phyloP scores from a whole-genome alignment of 2,113 vertebrate species.

The Chloroceryle aenea region DNA sequence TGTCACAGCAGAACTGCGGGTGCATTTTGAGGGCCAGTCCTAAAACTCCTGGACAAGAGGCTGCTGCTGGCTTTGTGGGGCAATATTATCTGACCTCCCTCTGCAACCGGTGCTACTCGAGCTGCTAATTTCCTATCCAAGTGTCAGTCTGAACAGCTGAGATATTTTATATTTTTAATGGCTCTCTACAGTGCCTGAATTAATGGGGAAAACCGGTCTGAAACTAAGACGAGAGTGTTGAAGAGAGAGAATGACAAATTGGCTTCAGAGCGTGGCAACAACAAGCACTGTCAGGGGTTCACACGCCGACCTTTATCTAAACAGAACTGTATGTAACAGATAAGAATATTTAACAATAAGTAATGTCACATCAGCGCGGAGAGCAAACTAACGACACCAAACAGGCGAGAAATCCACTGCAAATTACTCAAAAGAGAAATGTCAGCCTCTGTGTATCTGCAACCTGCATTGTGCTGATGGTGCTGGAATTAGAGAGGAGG shows the following conservation, averaged over 20 bases:
- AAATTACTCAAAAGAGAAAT: constrained; percentile 71
- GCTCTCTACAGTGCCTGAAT: constrained; percentile 32
- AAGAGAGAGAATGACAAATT: constrained; percentile 53
- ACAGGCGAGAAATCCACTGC: constrained; percentile 41
- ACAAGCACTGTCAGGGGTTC: constrained; percentile 24
- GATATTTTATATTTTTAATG: constrained; percentile 36
- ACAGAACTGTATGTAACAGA: constrained; percentile 67
- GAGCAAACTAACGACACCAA: constrained; percentile 44
- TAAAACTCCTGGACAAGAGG: neutral
- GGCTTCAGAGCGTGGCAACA: constrained; percentile 26
- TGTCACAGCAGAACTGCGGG: neutral
- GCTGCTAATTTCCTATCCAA: neutral
- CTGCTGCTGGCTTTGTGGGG: neutral
- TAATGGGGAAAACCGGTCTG: constrained; percentile 28
- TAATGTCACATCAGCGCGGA: constrained; percentile 58
- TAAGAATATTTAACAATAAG: constrained; percentile 77
- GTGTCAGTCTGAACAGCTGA: constrained; percentile 14
- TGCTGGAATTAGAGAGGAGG: neutral
- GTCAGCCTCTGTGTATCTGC: constrained; percentile 54
- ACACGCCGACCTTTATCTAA: constrained; percentile 66
- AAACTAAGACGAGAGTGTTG: neutral
- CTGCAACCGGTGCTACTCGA: neutral
- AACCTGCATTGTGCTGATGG: constrained; percentile 18
- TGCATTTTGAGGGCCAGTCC: neutral
- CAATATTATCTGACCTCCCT: neutral